Percentiles rank a stretch among this genome's conserved stretches.
Evolutionary conservation across 2,888 invertebrate genomes (phyloP).

Genomic region (Drosophila gaucha): DNA sequence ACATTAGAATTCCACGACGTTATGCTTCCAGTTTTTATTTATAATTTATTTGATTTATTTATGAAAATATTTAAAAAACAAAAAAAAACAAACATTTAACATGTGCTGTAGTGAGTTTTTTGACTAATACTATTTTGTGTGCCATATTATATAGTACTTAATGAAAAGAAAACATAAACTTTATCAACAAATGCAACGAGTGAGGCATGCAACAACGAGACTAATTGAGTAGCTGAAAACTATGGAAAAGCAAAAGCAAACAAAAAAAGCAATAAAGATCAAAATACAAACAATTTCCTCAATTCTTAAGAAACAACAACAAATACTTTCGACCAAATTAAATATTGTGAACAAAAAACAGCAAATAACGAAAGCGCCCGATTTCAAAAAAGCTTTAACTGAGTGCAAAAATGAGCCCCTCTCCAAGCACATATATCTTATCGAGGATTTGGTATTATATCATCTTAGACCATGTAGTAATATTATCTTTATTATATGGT

Average conservation of each 20-base stretch:
- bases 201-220: constrained; percentile 62
- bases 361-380: constrained; percentile 27
- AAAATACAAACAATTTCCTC: constrained; percentile 33
- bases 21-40: constrained; percentile 49
- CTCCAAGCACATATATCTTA: background rate
- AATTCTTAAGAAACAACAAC: constrained; percentile 4
- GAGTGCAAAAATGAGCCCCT: constrained; percentile 35
- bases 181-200: constrained; percentile 41
- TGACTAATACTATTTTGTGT: constrained; percentile 69
- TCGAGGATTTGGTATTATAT: background rate
- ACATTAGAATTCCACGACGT: constrained; percentile 73
- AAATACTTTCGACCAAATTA: constrained; percentile 18
- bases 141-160: constrained; percentile 59
- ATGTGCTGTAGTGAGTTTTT: constrained; percentile 75
- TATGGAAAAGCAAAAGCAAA: constrained; percentile 31
- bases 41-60: constrained; percentile 3
- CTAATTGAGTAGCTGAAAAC: constrained; percentile 40
- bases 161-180: constrained; percentile 1
- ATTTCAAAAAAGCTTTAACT: constrained; percentile 34
- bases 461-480: no score
- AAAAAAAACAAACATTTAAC: constrained; percentile 54
- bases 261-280: constrained; percentile 38
- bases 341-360: constrained; percentile 7
- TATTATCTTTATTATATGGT: no score
- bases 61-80: background rate